phyloP scores from a whole-genome alignment of 1,140 invertebrate species.

The Lasioglossum baleicum region DNA sequence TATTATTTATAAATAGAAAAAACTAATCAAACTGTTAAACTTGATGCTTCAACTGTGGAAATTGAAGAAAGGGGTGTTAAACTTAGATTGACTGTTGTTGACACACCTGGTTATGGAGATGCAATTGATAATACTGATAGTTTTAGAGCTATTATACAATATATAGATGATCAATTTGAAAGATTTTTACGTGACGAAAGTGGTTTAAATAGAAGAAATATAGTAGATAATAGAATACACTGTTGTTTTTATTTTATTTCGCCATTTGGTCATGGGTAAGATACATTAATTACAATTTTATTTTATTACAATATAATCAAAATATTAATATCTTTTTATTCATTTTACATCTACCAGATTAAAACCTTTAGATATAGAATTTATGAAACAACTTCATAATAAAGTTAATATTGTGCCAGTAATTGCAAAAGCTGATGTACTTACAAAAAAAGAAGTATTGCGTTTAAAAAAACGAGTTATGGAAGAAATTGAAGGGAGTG shows the following conservation, averaged over 20 bases:
- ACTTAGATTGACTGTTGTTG: conserved; percentile 93
- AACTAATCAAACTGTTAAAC: conserved; percentile 92
- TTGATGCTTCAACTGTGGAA: conserved; percentile 95
- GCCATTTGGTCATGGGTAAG: conserved; percentile 97
- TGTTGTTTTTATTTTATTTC: conserved; percentile 99
- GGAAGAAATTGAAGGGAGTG: conserved; percentile 90
- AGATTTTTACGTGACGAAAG: conserved; percentile 94
- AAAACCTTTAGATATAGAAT: conserved; percentile 96
- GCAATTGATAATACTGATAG: conserved; percentile 98
- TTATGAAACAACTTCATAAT: conserved; percentile 99
- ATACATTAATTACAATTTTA: conserved; percentile 36
- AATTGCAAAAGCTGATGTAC: conserved; percentile 98
- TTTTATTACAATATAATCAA: background rate
- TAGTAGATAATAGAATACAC: conserved; percentile 95
- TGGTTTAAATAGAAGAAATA: conserved; percentile 94
- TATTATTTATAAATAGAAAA: conserved; percentile 84
- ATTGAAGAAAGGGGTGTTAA: conserved; percentile 96
- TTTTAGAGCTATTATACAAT: conserved; percentile 93
- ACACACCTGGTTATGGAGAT: conserved; percentile 99
- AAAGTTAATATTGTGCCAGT: conserved; percentile 99
- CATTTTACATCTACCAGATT: conserved; percentile 67
- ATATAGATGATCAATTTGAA: conserved; percentile 97
- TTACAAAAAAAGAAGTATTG: conserved; percentile 96
- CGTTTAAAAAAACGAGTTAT: conserved; percentile 93
- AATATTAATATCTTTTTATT: conserved; percentile 4